Base-by-base conservation (phyloP, 1,140 invertebrate species). In the Hestina assimilis region DNA sequence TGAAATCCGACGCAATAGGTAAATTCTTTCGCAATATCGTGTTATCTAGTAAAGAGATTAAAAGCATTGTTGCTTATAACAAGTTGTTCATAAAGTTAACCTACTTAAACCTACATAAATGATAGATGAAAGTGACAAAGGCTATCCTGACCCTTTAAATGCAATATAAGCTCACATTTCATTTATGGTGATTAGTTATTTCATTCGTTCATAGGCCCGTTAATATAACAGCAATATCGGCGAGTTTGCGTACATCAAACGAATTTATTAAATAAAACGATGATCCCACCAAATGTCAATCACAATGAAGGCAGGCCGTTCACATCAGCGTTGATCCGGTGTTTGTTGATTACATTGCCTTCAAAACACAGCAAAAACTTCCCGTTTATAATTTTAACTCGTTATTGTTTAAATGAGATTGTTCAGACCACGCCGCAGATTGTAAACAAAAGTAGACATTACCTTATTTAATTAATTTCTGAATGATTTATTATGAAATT, bases 261-360 rank as follows among this genome's bases (percentile, higher is more conserved):
- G 40, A 72, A 70, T 65, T 63, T 64, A 59, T 69, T 72, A 72
- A 77, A 75, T 75, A 71, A 73, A 72, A 70, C 56, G 55, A 40
- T 56, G 63, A 63, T 50, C 57, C 60, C 50, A 58, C 60, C 62
- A 54, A 63, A 61, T 61, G 75, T 75, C 78, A 71, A 67, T 79
- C 70, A 79, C 35, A 59, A 55, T 53, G 61, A 64, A 59, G 70
- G 62, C 66, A 64, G 66, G 41, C 40, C 54, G 53, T 21, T 33
- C 28, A 19, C 31, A 26, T 50, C 47, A 11, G 23, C 33, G 20
- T 1, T 21, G 45, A 63, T 45, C 52, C 45, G 54, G 54, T 58
- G 64, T 65, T 65, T 71, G 59, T 70, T 76, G 72, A 78, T 81
- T 76, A 81, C 72, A 79, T 77, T 69, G 51, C 59, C 66, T 65